phyloP scores from a whole-genome alignment of 2,113 vertebrate species.

The Xerus inauris region DNA sequence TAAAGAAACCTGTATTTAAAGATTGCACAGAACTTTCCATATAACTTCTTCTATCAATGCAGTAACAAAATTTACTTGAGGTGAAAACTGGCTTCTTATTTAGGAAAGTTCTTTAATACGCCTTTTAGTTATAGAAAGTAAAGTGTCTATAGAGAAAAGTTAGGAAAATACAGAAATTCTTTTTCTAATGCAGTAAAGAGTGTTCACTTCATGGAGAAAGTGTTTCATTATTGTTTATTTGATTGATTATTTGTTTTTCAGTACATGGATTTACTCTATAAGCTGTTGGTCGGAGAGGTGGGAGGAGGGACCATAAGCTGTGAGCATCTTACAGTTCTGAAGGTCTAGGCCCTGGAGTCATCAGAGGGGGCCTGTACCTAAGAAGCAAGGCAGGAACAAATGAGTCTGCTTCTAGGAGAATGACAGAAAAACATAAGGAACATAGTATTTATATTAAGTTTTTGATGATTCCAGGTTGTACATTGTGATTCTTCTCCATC shows the following conservation, averaged over 20 bases:
- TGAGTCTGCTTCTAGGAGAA: neutral
- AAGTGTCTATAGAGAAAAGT: neutral
- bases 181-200: neutral
- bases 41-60: neutral
- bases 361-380: neutral
- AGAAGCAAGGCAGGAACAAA: neutral
- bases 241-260: neutral
- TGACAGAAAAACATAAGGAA: neutral
- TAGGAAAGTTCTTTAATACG: neutral
- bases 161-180: neutral
- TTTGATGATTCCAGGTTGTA: neutral
- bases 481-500: neutral
- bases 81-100: neutral
- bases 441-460: neutral
- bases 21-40: neutral
- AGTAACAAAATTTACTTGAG: neutral
- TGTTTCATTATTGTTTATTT: neutral
- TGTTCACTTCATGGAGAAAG: neutral
- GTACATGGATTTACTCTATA: neutral
- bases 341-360: neutral
- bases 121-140: neutral
- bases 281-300: neutral
- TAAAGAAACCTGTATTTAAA: neutral
- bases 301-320: rapidly evolving
- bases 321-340: neutral